Evolutionary conservation across 2,888 invertebrate species (phyloP).

Genomic region (Temnothorax ravouxi): DNA sequence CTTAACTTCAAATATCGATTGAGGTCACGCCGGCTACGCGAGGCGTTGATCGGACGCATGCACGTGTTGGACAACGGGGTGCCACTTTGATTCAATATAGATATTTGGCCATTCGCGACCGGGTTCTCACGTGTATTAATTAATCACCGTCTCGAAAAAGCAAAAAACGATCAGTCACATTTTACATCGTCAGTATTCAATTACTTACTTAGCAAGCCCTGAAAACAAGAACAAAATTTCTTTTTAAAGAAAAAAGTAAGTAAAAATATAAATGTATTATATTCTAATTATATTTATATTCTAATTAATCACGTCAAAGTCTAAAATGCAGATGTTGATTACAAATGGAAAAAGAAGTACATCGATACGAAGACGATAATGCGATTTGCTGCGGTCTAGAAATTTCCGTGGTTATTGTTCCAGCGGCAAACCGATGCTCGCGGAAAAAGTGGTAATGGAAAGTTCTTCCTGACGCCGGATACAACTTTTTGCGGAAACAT

Average conservation of each 20-base stretch:
- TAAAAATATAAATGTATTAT: slow-evolving; percentile 1
- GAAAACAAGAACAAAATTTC: not conserved
- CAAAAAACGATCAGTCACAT: not conserved
- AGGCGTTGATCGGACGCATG: slow-evolving; percentile 45
- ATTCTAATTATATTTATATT: not conserved
- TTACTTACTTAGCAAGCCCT: not conserved
- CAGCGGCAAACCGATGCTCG: slow-evolving; percentile 34
- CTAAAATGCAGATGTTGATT: not conserved
- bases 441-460: slow-evolving; percentile 53
- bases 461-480: slow-evolving; percentile 51
- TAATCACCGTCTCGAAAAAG: slow-evolving; percentile 1
- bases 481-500: slow-evolving; percentile 23
- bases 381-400: slow-evolving; percentile 55
- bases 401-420: slow-evolving; percentile 55
- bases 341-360: slow-evolving; percentile 9
- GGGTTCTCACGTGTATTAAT: slow-evolving; percentile 10
- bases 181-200: not conserved
- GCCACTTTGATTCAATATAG: slow-evolving; percentile 45
- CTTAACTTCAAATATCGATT: slow-evolving; percentile 61
- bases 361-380: slow-evolving; percentile 32
- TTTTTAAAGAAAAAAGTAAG: not conserved
- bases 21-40: slow-evolving; percentile 41
- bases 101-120: slow-evolving; percentile 10
- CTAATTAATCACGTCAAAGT: not conserved
- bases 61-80: slow-evolving; percentile 17